These are phyloP conservation scores for Neofelis nebulosa DNA, from an alignment of 2,113 vertebrate species.

Conservation along the genomic window DNA sequence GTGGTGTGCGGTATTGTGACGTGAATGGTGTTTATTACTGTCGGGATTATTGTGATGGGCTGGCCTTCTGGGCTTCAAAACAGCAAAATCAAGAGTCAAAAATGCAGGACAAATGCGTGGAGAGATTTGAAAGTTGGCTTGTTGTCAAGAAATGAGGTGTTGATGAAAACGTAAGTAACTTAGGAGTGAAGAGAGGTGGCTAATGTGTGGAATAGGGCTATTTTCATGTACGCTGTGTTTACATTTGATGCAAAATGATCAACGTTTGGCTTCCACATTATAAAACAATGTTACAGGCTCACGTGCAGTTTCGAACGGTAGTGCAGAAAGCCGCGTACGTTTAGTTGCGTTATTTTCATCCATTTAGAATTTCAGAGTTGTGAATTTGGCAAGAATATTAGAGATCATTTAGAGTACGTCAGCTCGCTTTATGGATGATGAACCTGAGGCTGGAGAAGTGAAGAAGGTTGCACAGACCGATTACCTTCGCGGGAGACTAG, in stretches of 20 bases:
- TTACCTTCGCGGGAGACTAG: background rate
- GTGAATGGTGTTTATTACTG: fast-evolving
- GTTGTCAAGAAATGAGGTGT: background rate
- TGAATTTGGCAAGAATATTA: background rate
- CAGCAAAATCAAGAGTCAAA: background rate
- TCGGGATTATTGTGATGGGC: background rate
- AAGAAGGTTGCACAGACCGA: no score
- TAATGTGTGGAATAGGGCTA: background rate
- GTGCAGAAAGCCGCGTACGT: background rate
- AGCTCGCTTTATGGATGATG: background rate
- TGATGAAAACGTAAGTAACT: background rate
- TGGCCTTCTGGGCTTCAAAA: background rate
- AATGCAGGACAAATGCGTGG: constrained; percentile 55
- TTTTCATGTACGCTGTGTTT: background rate
- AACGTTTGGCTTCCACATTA: background rate
- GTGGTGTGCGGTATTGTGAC: fast-evolving
- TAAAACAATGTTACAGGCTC: background rate
- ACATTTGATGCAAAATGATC: background rate
- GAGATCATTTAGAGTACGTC: background rate
- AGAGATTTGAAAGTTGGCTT: constrained; percentile 55
- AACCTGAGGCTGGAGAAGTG: background rate
- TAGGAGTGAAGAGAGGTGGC: background rate
- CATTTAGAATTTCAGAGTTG: background rate
- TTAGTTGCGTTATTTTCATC: background rate
- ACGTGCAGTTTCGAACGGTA: background rate